phyloP scores from a whole-genome alignment of 2,113 vertebrate species.

The Grallaria varia region DNA sequence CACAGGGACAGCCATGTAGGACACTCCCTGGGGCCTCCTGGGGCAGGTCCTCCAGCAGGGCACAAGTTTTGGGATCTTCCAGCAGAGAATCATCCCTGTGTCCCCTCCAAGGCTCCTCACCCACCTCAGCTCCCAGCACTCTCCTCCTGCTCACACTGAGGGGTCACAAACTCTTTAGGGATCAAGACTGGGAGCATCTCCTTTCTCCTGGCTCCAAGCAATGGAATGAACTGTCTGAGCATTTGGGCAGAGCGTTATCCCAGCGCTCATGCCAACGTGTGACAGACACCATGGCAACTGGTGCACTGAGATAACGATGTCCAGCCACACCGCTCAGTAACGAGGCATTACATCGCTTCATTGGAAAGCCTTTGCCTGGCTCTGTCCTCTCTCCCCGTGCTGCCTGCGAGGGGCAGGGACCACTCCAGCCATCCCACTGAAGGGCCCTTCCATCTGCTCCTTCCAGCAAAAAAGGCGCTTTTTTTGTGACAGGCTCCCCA shows the following conservation, averaged over 20 bases:
- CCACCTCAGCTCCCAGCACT: background rate
- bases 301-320: background rate
- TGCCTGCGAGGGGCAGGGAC: background rate
- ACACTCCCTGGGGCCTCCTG: background rate
- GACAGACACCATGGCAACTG: background rate
- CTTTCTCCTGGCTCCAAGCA: background rate
- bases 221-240: background rate
- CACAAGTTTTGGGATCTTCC: background rate
- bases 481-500: background rate
- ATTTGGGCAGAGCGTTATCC: background rate
- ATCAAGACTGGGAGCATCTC: background rate
- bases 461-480: background rate
- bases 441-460: background rate
- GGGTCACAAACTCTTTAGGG: background rate
- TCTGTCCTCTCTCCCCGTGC: background rate
- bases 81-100: background rate
- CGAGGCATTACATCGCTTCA: background rate
- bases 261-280: background rate
- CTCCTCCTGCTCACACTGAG: background rate
- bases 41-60: background rate
- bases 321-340: background rate
- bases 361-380: background rate
- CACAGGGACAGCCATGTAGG: fast-evolving
- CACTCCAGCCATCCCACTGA: background rate
- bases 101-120: background rate